Evolutionary conservation across 2,797 vertebrate genomes (phyloP), one percentile per base, ranked within the genome.

Genomic region (Australoheros facetus): DNA sequence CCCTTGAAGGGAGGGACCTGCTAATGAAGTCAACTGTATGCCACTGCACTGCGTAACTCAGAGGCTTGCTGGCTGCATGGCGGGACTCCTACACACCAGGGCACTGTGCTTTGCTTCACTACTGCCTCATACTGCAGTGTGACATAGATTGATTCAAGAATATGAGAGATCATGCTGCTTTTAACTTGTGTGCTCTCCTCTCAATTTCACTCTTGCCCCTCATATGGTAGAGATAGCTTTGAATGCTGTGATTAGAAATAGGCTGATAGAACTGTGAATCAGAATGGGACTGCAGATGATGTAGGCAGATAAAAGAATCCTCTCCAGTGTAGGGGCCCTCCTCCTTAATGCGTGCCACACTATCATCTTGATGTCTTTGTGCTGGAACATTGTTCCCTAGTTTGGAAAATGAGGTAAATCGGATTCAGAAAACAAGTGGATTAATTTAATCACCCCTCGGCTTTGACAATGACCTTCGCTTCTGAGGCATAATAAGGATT

Each of bases 341-440:
- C 88, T 91, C 77, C 89, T 88, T 91, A 93, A 89, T 89, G 87
- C 60, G 42, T 69, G 81, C 83, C 26, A 30, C 78, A 59, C 90
- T 93, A 93, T 94, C 93, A 91, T 94, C 87, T 91, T 90, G 90
- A 94, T 93, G 93, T 94, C 92, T 94, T 93, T 94, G 93, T 93
- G 85, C 89, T 71, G 66, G 80, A 92, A 93, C 94, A 93, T 93
- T 90, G 93, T 94, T 94, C 94, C 86, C 93, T 75, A 89, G 93
- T 93, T 92, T 94, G 79, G 89, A 92, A 89, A 90, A 91, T 89
- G 87, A 92, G 92, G 93, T 92, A 95, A 95, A 95, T 94, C 93
- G 91, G 94, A 95, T 93, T 95, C 93, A 83, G 87, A 91, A 94
- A 95, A 94, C 93, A 95, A 95, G 93, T 95, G 94, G 95, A 95